Conservation (phyloP, 2,888 invertebrate species). For the Halictus quadricinctus region DNA sequence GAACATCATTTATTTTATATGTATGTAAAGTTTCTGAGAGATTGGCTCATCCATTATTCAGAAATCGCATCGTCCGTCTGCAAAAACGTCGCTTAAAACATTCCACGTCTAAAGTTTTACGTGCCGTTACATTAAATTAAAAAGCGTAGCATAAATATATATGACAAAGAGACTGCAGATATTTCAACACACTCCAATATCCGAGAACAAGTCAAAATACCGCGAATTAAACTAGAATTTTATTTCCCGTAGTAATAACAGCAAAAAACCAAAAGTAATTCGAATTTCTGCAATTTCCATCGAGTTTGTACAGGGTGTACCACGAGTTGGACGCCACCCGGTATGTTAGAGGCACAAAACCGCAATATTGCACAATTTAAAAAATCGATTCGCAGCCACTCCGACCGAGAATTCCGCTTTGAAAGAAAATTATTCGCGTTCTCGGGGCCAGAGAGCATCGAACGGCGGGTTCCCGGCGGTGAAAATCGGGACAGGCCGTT, state of each 20-base stretch:
- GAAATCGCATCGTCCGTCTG: background rate
- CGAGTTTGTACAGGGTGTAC: background rate
- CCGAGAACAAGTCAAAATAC: background rate
- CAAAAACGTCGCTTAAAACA: background rate
- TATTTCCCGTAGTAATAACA: background rate
- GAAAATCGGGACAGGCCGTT: background rate
- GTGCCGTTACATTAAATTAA: background rate
- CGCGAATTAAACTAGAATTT: background rate
- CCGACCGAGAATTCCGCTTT: background rate
- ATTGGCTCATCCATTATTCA: background rate
- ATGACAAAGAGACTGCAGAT: background rate
- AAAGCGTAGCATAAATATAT: background rate
- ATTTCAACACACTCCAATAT: background rate
- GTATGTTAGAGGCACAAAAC: too few relatives aligned
- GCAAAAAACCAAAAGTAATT: background rate
- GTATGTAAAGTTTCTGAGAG: background rate
- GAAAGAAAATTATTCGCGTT: background rate
- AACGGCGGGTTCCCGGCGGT: background rate
- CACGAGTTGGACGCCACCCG: too few relatives aligned
- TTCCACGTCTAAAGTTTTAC: background rate
- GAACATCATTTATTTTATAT: background rate
- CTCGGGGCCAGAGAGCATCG: background rate
- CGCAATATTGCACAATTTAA: background rate
- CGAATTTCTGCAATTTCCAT: background rate
- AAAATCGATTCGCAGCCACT: background rate